Percentiles rank a stretch among this genome's conserved stretches.
These are phyloP conservation scores for Crambe crambe DNA, from an alignment of 37 sponge, comb jelly and placozoan genomes.

Conservation along the genomic window DNA sequence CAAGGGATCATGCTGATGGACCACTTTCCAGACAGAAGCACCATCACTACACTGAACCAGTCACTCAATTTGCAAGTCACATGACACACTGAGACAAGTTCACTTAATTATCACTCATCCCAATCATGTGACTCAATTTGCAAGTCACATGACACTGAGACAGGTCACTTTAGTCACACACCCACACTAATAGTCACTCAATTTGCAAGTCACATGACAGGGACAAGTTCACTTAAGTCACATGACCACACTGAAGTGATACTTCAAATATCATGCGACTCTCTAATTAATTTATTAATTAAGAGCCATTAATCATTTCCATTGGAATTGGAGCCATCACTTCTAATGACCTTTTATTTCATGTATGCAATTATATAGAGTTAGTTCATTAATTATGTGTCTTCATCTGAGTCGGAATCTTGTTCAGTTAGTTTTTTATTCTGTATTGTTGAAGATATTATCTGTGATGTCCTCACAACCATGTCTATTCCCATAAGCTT, in stretches of 20 bases:
- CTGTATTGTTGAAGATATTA: background rate
- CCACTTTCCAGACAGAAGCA: constrained; percentile 43
- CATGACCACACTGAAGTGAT: too few species aligned
- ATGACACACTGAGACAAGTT: too few species aligned
- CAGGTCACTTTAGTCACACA: background rate
- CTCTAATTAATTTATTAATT: too few species aligned
- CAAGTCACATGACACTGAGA: too few species aligned
- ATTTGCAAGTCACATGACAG: too few species aligned
- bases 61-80: background rate
- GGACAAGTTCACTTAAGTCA: too few species aligned
- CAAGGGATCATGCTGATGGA: constrained; percentile 67
- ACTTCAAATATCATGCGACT: too few species aligned
- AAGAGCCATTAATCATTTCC: too few species aligned
- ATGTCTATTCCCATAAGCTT: constrained; percentile 12
- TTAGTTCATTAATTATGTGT: background rate
- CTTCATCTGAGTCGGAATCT: constrained; percentile 2
- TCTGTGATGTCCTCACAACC: background rate
- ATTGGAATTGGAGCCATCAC: too few species aligned
- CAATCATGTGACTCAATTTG: too few species aligned
- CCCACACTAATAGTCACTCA: too few species aligned
- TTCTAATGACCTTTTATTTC: background rate
- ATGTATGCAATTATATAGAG: background rate
- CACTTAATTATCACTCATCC: too few species aligned
- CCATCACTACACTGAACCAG: constrained; percentile 12
- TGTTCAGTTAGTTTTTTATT: background rate